These are phyloP conservation scores for Eupelmus urozonus DNA, from an alignment of 2,888 invertebrate genomes.

Conservation along the genomic window DNA sequence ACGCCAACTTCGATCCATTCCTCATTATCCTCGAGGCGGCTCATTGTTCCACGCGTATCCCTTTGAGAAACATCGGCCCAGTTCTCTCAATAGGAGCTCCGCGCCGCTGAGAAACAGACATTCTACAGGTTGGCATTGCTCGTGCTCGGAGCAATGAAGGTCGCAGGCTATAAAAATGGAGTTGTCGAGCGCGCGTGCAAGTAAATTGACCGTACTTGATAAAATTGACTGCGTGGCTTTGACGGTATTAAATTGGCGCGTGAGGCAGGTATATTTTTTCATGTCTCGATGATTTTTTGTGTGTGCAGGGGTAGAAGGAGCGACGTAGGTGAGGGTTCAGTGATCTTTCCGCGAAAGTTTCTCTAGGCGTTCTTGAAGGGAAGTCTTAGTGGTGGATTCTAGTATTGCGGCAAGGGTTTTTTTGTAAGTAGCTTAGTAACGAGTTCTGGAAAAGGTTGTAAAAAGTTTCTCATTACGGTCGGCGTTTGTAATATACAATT, in stretches of 20 bases:
- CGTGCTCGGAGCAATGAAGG: slow-evolving; percentile 47
- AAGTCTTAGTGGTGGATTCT: no score
- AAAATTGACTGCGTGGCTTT: no score
- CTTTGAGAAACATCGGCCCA: slow-evolving; percentile 44
- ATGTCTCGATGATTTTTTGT: slow-evolving; percentile 37
- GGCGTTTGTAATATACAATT: neutral
- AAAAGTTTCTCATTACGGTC: slow-evolving; percentile 12
- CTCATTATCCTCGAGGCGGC: slow-evolving; percentile 27
- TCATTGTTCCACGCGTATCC: slow-evolving; percentile 24
- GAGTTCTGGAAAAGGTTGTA: slow-evolving; percentile 11
- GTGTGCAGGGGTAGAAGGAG: neutral
- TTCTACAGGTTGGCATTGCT: slow-evolving; percentile 58
- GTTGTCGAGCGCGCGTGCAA: no score
- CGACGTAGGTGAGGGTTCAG: neutral
- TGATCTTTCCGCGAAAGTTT: slow-evolving; percentile 21
- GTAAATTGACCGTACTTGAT: no score
- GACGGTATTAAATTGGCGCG: no score
- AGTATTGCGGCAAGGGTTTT: slow-evolving; percentile 1
- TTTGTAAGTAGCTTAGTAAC: slow-evolving; percentile 19
- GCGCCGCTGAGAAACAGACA: slow-evolving; percentile 26
- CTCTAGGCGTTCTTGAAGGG: neutral
- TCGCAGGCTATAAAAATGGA: slow-evolving; percentile 21
- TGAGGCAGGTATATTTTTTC: no score
- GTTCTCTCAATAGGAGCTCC: slow-evolving; percentile 46
- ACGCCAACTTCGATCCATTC: slow-evolving; percentile 1